These are phyloP conservation scores for Cryptocephalus primarius DNA, from an alignment of 2,888 invertebrate species.

Conservation along the genomic window DNA sequence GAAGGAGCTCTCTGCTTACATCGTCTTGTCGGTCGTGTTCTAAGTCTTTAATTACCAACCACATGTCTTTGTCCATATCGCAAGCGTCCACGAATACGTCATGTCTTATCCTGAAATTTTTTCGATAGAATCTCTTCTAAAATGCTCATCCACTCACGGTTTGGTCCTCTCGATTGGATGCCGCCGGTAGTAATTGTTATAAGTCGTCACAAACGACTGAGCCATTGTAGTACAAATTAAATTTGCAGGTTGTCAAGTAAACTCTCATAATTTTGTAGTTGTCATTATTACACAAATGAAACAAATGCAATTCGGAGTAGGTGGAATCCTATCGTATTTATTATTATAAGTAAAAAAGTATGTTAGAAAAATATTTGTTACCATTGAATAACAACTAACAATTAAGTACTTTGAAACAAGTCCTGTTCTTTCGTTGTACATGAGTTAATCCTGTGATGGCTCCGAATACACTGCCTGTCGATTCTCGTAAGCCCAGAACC, in stretches of 20 bases:
- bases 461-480: conserved; percentile 69
- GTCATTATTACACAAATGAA: no score
- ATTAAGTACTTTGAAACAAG: no score
- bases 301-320: no score
- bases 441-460: conserved; percentile 22
- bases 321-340: no score
- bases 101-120: not conserved
- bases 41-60: not conserved
- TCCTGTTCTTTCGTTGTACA: no score
- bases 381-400: no score
- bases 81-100: not conserved
- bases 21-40: not conserved
- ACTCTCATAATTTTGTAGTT: no score
- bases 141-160: not conserved
- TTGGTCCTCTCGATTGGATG: not conserved
- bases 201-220: not conserved
- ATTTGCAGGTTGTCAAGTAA: no score
- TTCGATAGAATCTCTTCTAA: not conserved
- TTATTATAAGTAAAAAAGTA: no score
- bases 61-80: not conserved
- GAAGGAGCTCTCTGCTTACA: not conserved
- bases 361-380: no score
- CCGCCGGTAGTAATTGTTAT: not conserved
- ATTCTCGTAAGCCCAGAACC: conserved; percentile 95
- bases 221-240: not conserved